A percentile compares a stretch with the other conserved stretches of the same genome.
phyloP scores from a whole-genome alignment of 2,113 vertebrate genomes.

The Daphoenositta chrysoptera region DNA sequence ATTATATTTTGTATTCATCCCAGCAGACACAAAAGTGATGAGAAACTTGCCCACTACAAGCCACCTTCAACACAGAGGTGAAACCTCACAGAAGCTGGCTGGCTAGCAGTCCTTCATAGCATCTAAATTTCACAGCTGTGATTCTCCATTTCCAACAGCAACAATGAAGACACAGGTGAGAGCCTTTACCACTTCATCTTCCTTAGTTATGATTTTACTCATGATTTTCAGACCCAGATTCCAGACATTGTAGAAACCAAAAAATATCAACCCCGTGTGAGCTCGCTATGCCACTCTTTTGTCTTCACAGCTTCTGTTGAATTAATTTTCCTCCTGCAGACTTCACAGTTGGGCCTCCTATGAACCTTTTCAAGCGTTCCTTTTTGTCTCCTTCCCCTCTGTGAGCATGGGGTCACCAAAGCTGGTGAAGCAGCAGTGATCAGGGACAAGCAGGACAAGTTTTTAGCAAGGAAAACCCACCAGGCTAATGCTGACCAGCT shows the following conservation, averaged over 20 bases:
- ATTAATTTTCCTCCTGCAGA: background rate
- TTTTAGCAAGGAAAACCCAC: background rate
- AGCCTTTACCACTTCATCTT: background rate
- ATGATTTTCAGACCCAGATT: background rate
- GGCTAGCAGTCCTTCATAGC: background rate
- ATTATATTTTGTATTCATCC: background rate
- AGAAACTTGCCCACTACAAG: background rate
- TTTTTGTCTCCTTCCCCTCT: background rate
- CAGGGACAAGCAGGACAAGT: background rate
- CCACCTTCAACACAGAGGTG: background rate
- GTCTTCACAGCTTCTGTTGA: background rate
- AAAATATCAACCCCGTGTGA: background rate
- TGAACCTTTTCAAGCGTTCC: fast-evolving
- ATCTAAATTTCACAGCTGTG: background rate
- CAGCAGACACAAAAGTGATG: background rate
- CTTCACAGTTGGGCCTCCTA: background rate
- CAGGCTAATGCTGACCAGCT: background rate
- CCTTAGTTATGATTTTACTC: background rate
- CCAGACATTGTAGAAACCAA: background rate
- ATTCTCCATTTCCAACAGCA: background rate
- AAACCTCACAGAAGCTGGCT: background rate
- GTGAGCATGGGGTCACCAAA: background rate
- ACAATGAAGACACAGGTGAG: background rate
- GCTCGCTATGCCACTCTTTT: background rate
- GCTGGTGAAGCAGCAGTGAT: background rate